Conservation (phyloP, 2,797 vertebrate genomes). For the Lycodopsis pacificus region DNA sequence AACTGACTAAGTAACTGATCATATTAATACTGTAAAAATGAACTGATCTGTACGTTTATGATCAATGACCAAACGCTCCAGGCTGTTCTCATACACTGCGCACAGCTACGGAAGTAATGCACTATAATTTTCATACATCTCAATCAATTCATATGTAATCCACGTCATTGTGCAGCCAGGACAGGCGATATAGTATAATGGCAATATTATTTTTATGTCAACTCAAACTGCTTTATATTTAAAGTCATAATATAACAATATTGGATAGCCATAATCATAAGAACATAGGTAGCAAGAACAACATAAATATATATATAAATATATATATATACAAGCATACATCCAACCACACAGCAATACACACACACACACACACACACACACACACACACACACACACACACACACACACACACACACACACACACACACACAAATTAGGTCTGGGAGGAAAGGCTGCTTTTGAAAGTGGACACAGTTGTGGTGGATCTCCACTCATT, state of each 20-base stretch:
- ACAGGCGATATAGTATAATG: neutral
- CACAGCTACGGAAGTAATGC: neutral
- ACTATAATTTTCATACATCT: neutral
- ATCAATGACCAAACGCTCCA: neutral
- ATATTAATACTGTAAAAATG: neutral
- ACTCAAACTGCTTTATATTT: neutral
- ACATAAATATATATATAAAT: neutral
- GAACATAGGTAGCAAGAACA: neutral
- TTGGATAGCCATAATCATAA: neutral
- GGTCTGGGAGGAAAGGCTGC: no score
- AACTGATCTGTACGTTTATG: neutral
- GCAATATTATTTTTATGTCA: neutral
- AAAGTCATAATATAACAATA: no score
- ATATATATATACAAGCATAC: neutral
- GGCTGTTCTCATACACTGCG: rapidly evolving
- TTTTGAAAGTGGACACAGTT: no score
- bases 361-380: no score
- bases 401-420: no score
- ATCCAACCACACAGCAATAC: neutral
- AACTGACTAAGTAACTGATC: neutral
- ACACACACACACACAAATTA: no score
- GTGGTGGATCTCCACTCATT: no score
- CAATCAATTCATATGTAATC: neutral
- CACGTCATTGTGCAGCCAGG: neutral
- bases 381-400: neutral